Base-by-base conservation (phyloP, 2,797 vertebrate genomes). In the Clarias pachynema region DNA sequence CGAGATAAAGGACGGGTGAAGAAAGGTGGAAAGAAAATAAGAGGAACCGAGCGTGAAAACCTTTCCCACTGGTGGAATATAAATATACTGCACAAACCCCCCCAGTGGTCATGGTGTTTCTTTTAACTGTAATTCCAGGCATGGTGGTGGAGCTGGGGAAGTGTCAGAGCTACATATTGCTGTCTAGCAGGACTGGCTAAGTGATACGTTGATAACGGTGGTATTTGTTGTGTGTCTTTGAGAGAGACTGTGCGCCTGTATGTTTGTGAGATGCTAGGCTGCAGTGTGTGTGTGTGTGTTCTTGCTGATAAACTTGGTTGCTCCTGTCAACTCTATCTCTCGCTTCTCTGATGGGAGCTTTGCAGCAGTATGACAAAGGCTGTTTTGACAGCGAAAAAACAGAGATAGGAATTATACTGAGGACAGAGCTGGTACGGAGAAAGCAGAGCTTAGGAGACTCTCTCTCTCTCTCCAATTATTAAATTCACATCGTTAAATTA, bases 301-400 rank as follows among this genome's bases (percentile, higher is more conserved):
- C 31, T 72, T 18, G 57, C 85, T 66, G 74, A 86, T 88, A 75
- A 86, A 90, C 89, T 89, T 86, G 91, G 89, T 89, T 88, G 91
- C 92, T 92, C 86, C 90, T 91, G 90, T 93, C 91, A 92, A 88
- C 88, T 80, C 86, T 81, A 81, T 86, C 81, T 90, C 92, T 92
- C 90, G 83, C 72, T 69, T 69, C 82, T 68, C 89, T 91, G 92
- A 93, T 92, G 90, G 91, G 92, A 94, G 91, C 87, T 91, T 78
- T 92, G 91, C 92, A 91, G 88, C 91, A 92, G 89, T 91, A 88
- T 77, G 82, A 74, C 86, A 90, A 90, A 92, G 87, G 90, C 91
- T 93, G 95, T 95, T 95, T 93, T 95, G 94, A 95, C 95, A 91
- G 89, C 91, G 88, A 89, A 89, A 92, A 90, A 92, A 90, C 92